Evolutionary conservation across 2,797 vertebrate genomes (phyloP), one percentile per base, ranked within the genome.

Genomic region (Moxostoma hubbsi): DNA sequence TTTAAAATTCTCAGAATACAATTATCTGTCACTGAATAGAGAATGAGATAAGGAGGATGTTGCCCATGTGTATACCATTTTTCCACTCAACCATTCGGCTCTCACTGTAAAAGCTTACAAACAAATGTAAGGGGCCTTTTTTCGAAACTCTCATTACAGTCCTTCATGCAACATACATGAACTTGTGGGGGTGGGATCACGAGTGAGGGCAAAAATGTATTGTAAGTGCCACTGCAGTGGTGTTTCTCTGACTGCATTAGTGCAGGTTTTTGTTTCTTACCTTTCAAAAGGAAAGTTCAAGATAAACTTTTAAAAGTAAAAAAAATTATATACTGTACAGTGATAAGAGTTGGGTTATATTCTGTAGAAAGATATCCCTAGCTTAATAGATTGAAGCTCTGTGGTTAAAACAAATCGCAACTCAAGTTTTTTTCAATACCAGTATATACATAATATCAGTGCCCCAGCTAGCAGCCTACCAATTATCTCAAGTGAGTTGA

Each of bases 11-110:
- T 77, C 66, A 4, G 36, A 36, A 36, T 36, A 36, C 65, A 47
- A 65, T 65, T 75, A 58, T 81, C 59, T 4, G 24, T 79, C 59
- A 51, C 64, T 16, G 16, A 46, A 77, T 6, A 50, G 36, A 8
- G 24, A 59, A 69, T 49, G 61, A 55, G 66, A 15, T 66, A 55
- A 69, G 43, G 24, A 71, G 57, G 46, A 53, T 18, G 36, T 36
- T 36, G 36, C 24, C 6, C 6, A 5, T n/a, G 49, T 69, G 61
- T 47, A 50, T 9, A 62, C 13, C n/a, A 54, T 46, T 78, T 47
- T 70, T 78, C 15, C 47, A 16, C 62, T 24, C 58, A 67, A 58
- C 43, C 54, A 24, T 76, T 76, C 53, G 53, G 47, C 51, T 61
- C 36, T 36, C 36, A 36, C 36, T n/a, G 51, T 62, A 51, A 69